Evolutionary conservation across 2,113 vertebrate species (phyloP).

Genomic region (Ahaetulla prasina): DNA sequence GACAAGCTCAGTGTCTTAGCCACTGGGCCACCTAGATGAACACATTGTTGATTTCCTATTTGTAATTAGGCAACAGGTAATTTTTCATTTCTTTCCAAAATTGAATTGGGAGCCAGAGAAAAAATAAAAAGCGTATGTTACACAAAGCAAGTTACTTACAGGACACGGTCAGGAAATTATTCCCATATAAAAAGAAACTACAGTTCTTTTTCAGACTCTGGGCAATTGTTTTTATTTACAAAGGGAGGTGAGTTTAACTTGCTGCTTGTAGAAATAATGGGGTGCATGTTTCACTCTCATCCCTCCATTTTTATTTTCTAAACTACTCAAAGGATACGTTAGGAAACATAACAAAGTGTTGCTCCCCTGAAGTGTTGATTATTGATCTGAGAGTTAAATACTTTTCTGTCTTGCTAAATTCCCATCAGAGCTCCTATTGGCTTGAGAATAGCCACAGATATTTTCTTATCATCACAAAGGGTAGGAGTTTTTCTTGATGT

Average conservation of each 20-base stretch:
- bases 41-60: background rate
- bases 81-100: background rate
- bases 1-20: too few species aligned
- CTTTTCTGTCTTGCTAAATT: background rate
- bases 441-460: background rate
- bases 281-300: background rate
- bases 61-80: background rate
- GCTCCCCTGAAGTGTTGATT: background rate
- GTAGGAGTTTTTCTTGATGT: background rate
- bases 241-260: background rate
- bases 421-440: background rate
- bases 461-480: background rate
- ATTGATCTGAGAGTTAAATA: background rate
- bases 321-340: background rate
- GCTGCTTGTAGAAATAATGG: background rate
- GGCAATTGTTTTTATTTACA: background rate
- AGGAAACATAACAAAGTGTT: background rate
- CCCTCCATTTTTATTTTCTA: background rate
- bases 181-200: background rate
- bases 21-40: too few species aligned
- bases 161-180: background rate
- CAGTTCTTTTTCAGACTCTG: background rate
- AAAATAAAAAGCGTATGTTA: background rate
- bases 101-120: background rate
- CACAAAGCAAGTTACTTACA: background rate